Base-by-base conservation (phyloP, 2,888 invertebrate species). In the Drosophila barbarae region DNA sequence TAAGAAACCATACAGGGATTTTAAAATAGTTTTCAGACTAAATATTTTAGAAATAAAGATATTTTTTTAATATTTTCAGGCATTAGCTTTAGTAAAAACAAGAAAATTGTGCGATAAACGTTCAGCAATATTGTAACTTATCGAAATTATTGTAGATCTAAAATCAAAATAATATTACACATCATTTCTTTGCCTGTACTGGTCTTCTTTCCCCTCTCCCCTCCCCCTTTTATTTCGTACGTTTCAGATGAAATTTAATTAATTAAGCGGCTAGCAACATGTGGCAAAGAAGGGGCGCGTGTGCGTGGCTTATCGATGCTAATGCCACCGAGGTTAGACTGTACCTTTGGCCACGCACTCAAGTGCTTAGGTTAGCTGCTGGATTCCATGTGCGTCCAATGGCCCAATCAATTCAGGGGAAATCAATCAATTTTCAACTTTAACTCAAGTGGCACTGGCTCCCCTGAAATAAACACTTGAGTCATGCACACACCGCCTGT, bases 351-450 rank as follows among this genome's bases (percentile, higher is more conserved):
- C 36, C 42, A 41, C 41, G 3, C 51, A 52, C 57, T 67, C 35
- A 50, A 51, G 50, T 66, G 56, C 49, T 52, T 47, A 23, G 67
- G 55, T 52, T 47, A 18, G 63, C 47, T 53, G 26, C 13, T 35
- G 23, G 49, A 34, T 65, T 49, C 47, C 66, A 32, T 55, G 47
- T 64, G 54, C 53, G 42, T 5, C 39, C 46, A 47, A 32, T 47
- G 44, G 35, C n/a, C 41, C 42, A 38, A 26, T 51, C 46, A 26
- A 32, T 57, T 68, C 46, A 50, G 67, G 52, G 58, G 49, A 63
- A 63, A 69, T 54, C 50, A 73, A 82, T 77, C 69, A 72, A 79
- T 76, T 69, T 79, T 71, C 69, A 60, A 55, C 50, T 70, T 70
- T 59, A 42, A 38, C 26, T 50, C 50, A 58, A 67, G 34, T 44